phyloP scores from a whole-genome alignment of 2,888 invertebrate genomes.

The Scrobipalpa atriplicella region DNA sequence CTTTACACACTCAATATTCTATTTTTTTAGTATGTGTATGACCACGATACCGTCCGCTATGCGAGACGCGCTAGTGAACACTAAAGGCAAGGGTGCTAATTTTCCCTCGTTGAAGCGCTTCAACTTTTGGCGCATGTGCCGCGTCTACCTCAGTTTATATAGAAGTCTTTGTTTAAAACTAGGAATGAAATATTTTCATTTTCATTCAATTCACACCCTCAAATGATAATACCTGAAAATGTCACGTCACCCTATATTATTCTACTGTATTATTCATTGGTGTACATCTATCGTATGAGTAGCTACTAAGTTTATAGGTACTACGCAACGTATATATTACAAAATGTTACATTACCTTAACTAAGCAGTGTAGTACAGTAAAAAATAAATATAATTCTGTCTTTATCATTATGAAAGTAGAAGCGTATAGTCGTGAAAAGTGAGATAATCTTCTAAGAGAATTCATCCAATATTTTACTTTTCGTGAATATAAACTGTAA shows the following conservation, averaged over 20 bases:
- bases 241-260: conserved; percentile 1
- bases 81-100: too few relatives aligned
- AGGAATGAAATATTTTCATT: not conserved
- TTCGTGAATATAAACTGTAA: not conserved
- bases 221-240: not conserved
- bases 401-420: not conserved
- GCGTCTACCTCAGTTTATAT: too few relatives aligned
- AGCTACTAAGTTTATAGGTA: conserved; percentile 33
- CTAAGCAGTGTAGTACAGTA: conserved; percentile 16
- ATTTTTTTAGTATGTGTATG: too few relatives aligned
- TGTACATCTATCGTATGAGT: conserved; percentile 49
- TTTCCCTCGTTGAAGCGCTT: too few relatives aligned
- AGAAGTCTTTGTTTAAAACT: too few relatives aligned
- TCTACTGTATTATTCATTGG: conserved; percentile 66
- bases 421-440: conserved; percentile 1
- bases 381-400: conserved; percentile 14
- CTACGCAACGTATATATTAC: conserved; percentile 30
- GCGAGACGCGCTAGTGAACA: too few relatives aligned
- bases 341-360: conserved; percentile 31
- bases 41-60: too few relatives aligned
- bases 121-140: too few relatives aligned
- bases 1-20: too few relatives aligned
- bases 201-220: not conserved
- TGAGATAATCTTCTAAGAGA: conserved; percentile 17
- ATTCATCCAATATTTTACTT: conserved; percentile 9